phyloP scores from a whole-genome alignment of 1,140 invertebrate species.

The Drosophila lini region DNA sequence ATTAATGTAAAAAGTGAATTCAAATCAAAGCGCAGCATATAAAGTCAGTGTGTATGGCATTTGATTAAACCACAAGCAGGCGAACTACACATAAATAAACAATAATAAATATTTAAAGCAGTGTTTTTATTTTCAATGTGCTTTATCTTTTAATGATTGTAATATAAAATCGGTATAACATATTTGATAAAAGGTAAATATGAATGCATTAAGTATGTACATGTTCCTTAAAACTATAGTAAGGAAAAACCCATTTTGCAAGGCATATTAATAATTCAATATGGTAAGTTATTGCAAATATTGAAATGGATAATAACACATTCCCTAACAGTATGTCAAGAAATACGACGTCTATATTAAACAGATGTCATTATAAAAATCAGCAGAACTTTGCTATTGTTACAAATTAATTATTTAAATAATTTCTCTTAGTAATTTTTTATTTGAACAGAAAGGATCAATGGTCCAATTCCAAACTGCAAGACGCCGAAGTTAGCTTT shows the following conservation, averaged over 20 bases:
- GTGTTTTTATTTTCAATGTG: neutral
- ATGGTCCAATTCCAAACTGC: no score
- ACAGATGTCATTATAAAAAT: no score
- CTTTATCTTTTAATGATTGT: no score
- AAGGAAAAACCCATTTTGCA: neutral
- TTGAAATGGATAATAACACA: no score
- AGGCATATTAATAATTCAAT: neutral
- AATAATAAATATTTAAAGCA: conserved; percentile 62
- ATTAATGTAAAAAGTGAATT: conserved; percentile 64
- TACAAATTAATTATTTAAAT: no score
- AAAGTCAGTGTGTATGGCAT: conserved; percentile 51
- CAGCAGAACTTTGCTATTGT: no score
- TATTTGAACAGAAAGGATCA: no score
- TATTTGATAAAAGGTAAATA: neutral
- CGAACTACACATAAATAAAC: conserved; percentile 65
- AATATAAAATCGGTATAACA: no score
- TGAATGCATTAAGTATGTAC: neutral
- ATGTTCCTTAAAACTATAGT: neutral
- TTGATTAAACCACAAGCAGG: conserved; percentile 57
- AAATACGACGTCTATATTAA: no score
- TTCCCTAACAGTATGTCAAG: no score
- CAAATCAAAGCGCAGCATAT: conserved; percentile 23
- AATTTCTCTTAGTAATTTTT: no score
- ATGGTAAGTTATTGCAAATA: neutral
- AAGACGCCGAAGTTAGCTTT: no score